phyloP scores from a whole-genome alignment of 2,888 invertebrate genomes.

The Platycheirus albimanus region DNA sequence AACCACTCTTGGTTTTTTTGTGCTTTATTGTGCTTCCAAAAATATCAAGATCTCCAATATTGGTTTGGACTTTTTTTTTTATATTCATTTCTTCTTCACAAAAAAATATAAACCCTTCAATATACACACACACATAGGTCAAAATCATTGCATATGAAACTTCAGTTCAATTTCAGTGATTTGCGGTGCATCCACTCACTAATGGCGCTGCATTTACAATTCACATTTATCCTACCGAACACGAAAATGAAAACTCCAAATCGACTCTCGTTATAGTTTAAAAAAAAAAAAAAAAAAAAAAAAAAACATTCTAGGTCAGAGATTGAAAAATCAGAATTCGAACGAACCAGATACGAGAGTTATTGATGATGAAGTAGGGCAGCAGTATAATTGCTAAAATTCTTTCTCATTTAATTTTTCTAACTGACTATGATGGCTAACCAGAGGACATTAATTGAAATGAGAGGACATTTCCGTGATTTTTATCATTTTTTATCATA shows the following conservation, averaged over 20 bases:
- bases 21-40: too few relatives aligned
- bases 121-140: constrained; percentile 1
- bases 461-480: constrained; percentile 12
- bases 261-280: constrained; percentile 49
- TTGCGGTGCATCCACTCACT: background rate
- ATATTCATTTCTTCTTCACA: too few relatives aligned
- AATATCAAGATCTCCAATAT: too few relatives aligned
- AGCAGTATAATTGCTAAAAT: constrained; percentile 21
- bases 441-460: constrained; percentile 44
- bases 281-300: too few relatives aligned
- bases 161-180: constrained; percentile 22
- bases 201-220: background rate
- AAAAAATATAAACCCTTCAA: background rate
- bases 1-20: background rate
- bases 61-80: too few relatives aligned
- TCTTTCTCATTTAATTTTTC: background rate
- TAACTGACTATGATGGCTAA: constrained; percentile 10
- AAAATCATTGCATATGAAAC: constrained; percentile 46
- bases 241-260: constrained; percentile 31
- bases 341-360: too few relatives aligned
- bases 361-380: constrained; percentile 44
- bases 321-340: constrained; percentile 29
- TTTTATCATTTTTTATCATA: constrained; percentile 16
- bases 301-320: constrained; percentile 47
- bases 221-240: background rate